Evolutionary conservation across 1,140 invertebrate genomes (phyloP).

Genomic region (Leptinotarsa undecemlineata): DNA sequence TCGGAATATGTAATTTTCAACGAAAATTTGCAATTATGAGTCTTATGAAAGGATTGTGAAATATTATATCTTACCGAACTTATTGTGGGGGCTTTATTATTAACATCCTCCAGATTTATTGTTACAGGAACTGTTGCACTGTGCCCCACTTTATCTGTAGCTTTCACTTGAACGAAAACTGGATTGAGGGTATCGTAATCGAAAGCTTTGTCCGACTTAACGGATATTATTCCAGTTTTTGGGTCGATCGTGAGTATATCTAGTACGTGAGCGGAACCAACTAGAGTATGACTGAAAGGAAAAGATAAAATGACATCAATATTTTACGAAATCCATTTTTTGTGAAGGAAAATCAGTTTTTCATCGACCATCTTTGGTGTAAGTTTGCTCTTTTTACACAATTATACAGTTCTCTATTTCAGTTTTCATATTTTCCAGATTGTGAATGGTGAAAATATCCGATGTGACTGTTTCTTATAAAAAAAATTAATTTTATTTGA

Average conservation of each 20-base stretch:
- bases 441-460: too few species aligned
- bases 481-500: too few species aligned
- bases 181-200: constrained; percentile 62
- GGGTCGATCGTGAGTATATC: constrained; percentile 54
- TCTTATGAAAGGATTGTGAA: not conserved
- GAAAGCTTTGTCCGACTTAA: constrained; percentile 57
- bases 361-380: too few species aligned
- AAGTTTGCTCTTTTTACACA: too few species aligned
- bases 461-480: too few species aligned
- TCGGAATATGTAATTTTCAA: not conserved
- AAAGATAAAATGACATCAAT: not conserved
- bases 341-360: too few species aligned
- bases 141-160: constrained; percentile 57
- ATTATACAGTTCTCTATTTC: too few species aligned
- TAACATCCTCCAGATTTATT: constrained; percentile 61
- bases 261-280: constrained; percentile 51
- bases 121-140: constrained; percentile 58
- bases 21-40: not conserved
- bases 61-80: constrained; percentile 49
- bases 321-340: too few species aligned
- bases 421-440: too few species aligned
- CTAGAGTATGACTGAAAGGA: constrained; percentile 56
- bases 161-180: constrained; percentile 60
- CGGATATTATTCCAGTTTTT: constrained; percentile 57
- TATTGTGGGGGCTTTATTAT: constrained; percentile 62